Conservation (phyloP, 2,888 invertebrate species). For the Anodontia alba region DNA sequence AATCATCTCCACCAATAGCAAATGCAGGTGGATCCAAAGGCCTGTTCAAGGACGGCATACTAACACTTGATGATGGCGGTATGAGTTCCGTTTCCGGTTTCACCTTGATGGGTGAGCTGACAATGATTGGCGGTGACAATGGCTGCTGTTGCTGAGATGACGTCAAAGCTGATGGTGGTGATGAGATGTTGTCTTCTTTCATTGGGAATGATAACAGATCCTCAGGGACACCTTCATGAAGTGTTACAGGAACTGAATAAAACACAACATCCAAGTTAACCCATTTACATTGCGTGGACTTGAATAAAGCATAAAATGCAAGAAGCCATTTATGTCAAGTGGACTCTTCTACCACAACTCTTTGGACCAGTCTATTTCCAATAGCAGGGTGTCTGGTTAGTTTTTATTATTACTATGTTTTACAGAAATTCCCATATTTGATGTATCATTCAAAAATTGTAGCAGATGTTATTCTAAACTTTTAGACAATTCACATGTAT, state of each 20-base stretch:
- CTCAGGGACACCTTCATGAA: slow-evolving; percentile 43
- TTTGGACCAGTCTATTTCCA: too few species aligned
- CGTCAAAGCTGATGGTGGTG: neutral
- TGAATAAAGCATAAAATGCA: too few species aligned
- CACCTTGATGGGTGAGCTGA: slow-evolving; percentile 65
- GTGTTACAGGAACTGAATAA: slow-evolving; percentile 46
- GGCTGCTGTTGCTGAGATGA: slow-evolving; percentile 36
- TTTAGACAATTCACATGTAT: too few species aligned
- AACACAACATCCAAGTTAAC: slow-evolving; percentile 34
- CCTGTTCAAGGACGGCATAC: slow-evolving; percentile 48
- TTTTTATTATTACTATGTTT: too few species aligned
- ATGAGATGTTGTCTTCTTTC: neutral
- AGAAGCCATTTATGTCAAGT: too few species aligned
- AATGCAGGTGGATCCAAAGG: slow-evolving; percentile 58
- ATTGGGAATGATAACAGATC: slow-evolving; percentile 23
- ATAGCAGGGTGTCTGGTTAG: too few species aligned
- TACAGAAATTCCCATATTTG: too few species aligned
- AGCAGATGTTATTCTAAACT: too few species aligned
- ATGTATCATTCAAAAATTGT: too few species aligned
- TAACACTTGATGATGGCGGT: slow-evolving; percentile 35
- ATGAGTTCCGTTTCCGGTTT: slow-evolving; percentile 30
- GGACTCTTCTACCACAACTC: too few species aligned
- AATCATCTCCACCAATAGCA: slow-evolving; percentile 77
- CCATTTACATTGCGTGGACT: too few species aligned
- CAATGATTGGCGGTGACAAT: slow-evolving; percentile 66